Evolutionary conservation across 2,888 invertebrate species (phyloP), one percentile per base, ranked within the genome.

Genomic region (Muschampia plurimacula): DNA sequence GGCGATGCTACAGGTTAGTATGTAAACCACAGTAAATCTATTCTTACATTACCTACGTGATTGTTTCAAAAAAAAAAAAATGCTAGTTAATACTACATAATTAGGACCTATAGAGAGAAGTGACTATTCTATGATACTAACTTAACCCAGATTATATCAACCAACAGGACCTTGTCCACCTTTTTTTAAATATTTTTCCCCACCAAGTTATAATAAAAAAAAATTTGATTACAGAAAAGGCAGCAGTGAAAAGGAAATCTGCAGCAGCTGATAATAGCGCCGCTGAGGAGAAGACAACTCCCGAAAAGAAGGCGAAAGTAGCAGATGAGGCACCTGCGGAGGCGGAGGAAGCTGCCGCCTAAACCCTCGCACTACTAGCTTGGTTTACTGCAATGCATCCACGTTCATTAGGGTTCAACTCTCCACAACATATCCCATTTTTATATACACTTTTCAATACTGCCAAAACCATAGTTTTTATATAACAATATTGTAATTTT

Each of bases 261-360:
- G 95, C 95, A 28, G 93, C 95, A 12, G 94, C 91, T 4, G 93
- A 94, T 76, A 92, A 92, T 59, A 67, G 72, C 68, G 95, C 95
- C 65, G 90, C 91, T 10, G 86, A 92, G 28, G 96, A 96, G 77
- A 96, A 95, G 79, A 95, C 95, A 64, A 96, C 96, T 74, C 96
- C 96, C 9, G 97, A 97, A 84, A 97, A 97, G 90, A 97, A 97
- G 83, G 95, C 96, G 77, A 97, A 96, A 91, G 92, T 96, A 71
- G 95, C 95, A 13, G 96, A 96, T 65, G 95, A 95, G 76, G 86
- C 90, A 66, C 88, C 95, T 9, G 95, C 95, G 13, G 96, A 96
- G 81, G 95, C 95, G 39, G 95, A 95, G 74, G 95, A 95, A 82
- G 95, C 95, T 69, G 93, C 95, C 74, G 96, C 96, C 86, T 96